Conservation (phyloP, 1,140 invertebrate species). For the Trichonephila clavata region DNA sequence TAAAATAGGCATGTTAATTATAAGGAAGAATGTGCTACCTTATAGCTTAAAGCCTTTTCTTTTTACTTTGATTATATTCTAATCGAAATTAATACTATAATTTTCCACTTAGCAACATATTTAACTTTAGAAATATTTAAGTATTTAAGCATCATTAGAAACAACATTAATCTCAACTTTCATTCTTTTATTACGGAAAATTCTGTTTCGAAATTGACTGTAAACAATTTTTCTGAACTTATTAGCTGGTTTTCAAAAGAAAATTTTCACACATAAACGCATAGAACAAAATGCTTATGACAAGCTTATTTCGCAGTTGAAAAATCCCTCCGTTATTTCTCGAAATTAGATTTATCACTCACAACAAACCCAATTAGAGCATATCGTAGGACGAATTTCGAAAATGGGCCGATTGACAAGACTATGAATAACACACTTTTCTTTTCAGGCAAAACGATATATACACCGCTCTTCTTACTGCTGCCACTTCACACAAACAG, state of each 20-base stretch:
- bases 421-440: conserved; percentile 12
- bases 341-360: conserved; percentile 58
- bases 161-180: neutral
- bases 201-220: neutral
- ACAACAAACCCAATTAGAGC: conserved; percentile 60
- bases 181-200: no score
- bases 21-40: neutral
- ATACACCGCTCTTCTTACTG: neutral
- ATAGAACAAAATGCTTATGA: conserved; percentile 4
- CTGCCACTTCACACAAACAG: neutral
- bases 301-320: conserved; percentile 22
- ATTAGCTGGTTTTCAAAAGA: neutral
- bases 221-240: neutral
- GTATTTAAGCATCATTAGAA: neutral
- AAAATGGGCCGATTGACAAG: conserved; percentile 27
- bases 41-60: no score
- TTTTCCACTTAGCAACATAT: neutral
- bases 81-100: neutral
- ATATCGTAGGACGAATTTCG: conserved; percentile 20
- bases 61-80: neutral
- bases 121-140: neutral
- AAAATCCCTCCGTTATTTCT: conserved; percentile 4
- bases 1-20: no score
- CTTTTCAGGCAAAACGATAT: neutral
- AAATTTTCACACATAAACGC: neutral